These are phyloP conservation scores for Sebastes minor DNA, from an alignment of 2,797 vertebrate species.

Conservation along the genomic window DNA sequence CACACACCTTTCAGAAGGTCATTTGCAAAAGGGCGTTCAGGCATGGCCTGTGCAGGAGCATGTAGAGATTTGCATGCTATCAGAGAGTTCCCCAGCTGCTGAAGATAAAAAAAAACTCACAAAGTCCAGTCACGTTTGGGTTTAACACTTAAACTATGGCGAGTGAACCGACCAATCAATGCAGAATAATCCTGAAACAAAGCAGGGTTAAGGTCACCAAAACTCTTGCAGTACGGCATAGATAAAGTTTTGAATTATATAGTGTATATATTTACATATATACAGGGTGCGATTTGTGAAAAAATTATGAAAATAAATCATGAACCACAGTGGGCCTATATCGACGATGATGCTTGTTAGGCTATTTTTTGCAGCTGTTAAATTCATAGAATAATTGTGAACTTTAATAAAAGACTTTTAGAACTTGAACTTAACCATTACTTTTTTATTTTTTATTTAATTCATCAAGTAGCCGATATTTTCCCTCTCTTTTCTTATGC, in stretches of 20 bases:
- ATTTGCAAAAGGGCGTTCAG: not conserved
- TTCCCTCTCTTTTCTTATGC: no score
- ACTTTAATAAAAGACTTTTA: no score
- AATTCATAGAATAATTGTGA: no score
- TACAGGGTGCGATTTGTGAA: no score
- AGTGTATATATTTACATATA: not conserved
- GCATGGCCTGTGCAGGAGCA: not conserved
- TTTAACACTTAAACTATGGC: not conserved
- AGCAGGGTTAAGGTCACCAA: not conserved
- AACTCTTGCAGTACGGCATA: not conserved
- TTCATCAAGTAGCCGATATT: no score
- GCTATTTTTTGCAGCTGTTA: no score
- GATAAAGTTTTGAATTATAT: not conserved
- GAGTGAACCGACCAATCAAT: not conserved
- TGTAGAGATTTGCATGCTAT: slow-evolving; percentile 42
- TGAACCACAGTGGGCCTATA: no score
- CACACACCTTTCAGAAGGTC: slow-evolving; percentile 1
- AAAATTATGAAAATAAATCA: no score
- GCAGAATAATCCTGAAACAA: not conserved
- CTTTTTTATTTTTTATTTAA: no score
- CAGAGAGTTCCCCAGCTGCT: not conserved
- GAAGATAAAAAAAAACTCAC: slow-evolving; percentile 21
- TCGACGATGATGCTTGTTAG: no score
- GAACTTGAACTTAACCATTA: no score
- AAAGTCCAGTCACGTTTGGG: not conserved